Conservation (phyloP, 2,888 invertebrate genomes). For the Augochlorella aurata region DNA sequence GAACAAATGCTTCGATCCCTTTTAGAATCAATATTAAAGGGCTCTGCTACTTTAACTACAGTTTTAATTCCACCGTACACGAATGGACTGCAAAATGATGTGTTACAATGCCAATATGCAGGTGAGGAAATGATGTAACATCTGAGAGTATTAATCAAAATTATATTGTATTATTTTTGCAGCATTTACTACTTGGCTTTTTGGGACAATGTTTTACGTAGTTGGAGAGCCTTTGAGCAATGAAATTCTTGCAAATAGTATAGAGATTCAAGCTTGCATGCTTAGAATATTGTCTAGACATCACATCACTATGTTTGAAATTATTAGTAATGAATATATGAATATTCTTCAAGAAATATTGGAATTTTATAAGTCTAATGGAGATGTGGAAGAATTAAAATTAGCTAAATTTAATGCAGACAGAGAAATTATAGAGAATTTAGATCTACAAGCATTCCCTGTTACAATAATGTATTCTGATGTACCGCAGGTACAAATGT, state of each 20-base stretch:
- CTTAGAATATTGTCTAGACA: constrained; percentile 74
- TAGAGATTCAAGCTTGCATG: constrained; percentile 77
- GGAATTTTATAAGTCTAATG: constrained; percentile 59
- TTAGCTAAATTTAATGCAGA: constrained; percentile 69
- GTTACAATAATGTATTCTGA: constrained; percentile 65
- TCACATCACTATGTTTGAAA: constrained; percentile 70
- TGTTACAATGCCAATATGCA: constrained; percentile 67
- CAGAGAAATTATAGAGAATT: constrained; percentile 67
- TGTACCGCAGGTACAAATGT: constrained; percentile 66
- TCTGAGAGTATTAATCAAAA: not conserved
- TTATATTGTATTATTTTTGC: constrained; percentile 45
- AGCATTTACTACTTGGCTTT: constrained; percentile 86
- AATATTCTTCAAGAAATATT: constrained; percentile 75
- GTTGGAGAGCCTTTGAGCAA: constrained; percentile 82
- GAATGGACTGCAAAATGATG: constrained; percentile 58
- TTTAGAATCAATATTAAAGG: constrained; percentile 82
- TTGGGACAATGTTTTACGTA: constrained; percentile 87
- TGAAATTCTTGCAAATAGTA: constrained; percentile 69
- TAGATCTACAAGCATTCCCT: constrained; percentile 71
- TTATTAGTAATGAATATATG: constrained; percentile 73
- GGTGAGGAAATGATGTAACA: constrained; percentile 58
- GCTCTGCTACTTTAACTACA: constrained; percentile 73
- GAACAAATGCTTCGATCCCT: constrained; percentile 85
- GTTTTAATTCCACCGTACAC: constrained; percentile 74
- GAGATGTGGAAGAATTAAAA: constrained; percentile 49